phyloP scores from a whole-genome alignment of 2,113 vertebrate genomes.

The Zosterops pallidus region DNA sequence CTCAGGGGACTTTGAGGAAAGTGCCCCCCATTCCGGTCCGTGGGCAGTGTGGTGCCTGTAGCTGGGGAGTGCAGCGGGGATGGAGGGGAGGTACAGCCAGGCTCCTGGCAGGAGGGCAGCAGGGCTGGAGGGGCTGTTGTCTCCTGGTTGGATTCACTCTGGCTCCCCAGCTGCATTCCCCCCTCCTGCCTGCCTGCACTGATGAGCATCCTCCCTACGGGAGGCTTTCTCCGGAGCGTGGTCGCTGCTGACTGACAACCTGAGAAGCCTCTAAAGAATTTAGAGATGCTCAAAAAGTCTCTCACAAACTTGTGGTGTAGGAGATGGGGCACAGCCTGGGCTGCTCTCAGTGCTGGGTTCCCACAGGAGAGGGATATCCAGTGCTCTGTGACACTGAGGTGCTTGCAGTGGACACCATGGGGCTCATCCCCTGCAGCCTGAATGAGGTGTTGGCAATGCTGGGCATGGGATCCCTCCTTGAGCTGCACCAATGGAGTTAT shows the following conservation, averaged over 20 bases:
- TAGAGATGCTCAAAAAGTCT: background rate
- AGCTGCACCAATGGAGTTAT: background rate
- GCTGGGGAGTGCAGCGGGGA: accelerated
- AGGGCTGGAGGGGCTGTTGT: background rate
- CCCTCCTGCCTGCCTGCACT: slow-evolving; percentile 1
- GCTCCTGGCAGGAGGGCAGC: background rate
- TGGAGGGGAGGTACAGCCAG: background rate
- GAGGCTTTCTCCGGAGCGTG: background rate
- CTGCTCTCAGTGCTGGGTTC: background rate
- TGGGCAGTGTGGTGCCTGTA: background rate
- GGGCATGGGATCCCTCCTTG: background rate
- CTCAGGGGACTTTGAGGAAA: background rate
- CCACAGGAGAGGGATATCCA: background rate
- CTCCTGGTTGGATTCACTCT: background rate
- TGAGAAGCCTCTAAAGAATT: slow-evolving; percentile 32
- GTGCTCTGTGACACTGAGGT: accelerated
- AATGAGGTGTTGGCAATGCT: accelerated
- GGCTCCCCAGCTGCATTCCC: slow-evolving; percentile 7
- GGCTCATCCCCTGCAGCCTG: background rate
- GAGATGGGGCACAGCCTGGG: background rate
- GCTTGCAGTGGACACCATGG: background rate
- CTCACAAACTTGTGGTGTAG: background rate
- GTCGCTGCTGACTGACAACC: slow-evolving; percentile 26
- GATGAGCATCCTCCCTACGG: slow-evolving; percentile 26
- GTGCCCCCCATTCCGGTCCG: accelerated